Conservation (phyloP, 2,888 invertebrate species). For the Timema cristinae region DNA sequence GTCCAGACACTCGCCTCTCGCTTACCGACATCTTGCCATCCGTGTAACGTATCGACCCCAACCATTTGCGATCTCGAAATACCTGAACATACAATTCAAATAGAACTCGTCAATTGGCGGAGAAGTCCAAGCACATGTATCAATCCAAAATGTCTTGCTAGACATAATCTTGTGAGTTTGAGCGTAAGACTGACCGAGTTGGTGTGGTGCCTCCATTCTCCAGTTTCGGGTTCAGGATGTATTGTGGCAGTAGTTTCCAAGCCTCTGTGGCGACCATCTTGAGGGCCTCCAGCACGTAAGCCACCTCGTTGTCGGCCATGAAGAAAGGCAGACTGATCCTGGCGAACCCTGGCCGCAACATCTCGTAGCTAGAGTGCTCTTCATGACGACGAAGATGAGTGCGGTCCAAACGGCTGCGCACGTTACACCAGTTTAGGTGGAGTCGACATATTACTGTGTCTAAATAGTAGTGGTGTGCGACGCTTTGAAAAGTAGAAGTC, state of each 20-base stretch:
- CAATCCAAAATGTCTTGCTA: too few species aligned
- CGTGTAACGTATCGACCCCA: constrained; percentile 69
- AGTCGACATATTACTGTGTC: too few species aligned
- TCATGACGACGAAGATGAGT: constrained; percentile 48
- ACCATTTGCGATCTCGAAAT: constrained; percentile 77
- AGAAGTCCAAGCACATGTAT: too few species aligned
- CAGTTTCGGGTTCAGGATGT: constrained; percentile 75
- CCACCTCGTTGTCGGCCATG: constrained; percentile 72
- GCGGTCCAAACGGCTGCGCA: constrained; percentile 50
- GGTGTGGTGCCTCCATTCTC: constrained; percentile 83
- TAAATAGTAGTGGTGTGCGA: too few species aligned
- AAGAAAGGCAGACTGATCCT: constrained; percentile 82
- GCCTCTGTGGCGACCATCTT: constrained; percentile 85
- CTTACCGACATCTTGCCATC: constrained; percentile 72
- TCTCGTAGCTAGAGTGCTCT: constrained; percentile 57
- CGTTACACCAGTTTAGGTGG: not conserved
- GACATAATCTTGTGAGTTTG: too few species aligned
- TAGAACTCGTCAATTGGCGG: too few species aligned
- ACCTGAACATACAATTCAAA: constrained; percentile 41
- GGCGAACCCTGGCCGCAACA: constrained; percentile 80
- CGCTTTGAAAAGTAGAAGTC: too few species aligned
- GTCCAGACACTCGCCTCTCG: constrained; percentile 67
- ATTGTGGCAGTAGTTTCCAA: constrained; percentile 77
- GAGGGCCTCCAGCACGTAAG: constrained; percentile 77
- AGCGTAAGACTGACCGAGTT: constrained; percentile 52